These are phyloP conservation scores for Malacosoma neustria DNA, from an alignment of 2,888 invertebrate genomes.

Conservation along the genomic window DNA sequence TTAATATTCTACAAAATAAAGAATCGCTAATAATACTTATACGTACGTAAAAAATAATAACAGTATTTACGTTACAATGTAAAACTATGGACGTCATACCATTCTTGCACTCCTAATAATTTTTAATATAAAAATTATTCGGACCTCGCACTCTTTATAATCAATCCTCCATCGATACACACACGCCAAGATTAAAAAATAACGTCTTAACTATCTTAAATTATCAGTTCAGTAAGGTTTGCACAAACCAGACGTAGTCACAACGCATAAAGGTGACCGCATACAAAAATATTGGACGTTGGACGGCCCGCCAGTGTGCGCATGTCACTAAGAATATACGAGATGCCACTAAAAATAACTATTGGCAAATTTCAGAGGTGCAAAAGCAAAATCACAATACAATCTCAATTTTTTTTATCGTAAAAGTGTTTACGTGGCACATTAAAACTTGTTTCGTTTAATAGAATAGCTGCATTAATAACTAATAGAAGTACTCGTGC, in stretches of 20 bases:
- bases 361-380: constrained; percentile 30
- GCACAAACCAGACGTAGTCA: constrained; percentile 18
- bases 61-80: constrained; percentile 38
- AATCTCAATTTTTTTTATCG: constrained; percentile 32
- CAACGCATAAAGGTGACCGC: constrained; percentile 1
- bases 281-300: constrained; percentile 5
- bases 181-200: constrained; percentile 36
- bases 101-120: constrained; percentile 58
- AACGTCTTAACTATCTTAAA: constrained; percentile 46
- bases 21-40: constrained; percentile 67
- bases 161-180: constrained; percentile 21
- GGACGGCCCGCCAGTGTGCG: constrained; percentile 3
- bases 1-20: constrained; percentile 62
- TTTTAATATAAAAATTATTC: constrained; percentile 72
- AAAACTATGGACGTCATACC: constrained; percentile 58
- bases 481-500: constrained; percentile 3
- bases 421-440: constrained; percentile 29
- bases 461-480: constrained; percentile 6
- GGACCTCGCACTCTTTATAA: constrained; percentile 40
- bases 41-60: constrained; percentile 40
- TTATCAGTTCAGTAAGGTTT: constrained; percentile 64
- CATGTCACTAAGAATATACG: constrained; percentile 14
- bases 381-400: constrained; percentile 31
- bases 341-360: constrained; percentile 7
- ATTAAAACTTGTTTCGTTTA: too few relatives aligned